Percentiles rank a stretch among this genome's conserved stretches.
Conservation (phyloP, 2,797 vertebrate species). For the Okamejei kenojei region DNA sequence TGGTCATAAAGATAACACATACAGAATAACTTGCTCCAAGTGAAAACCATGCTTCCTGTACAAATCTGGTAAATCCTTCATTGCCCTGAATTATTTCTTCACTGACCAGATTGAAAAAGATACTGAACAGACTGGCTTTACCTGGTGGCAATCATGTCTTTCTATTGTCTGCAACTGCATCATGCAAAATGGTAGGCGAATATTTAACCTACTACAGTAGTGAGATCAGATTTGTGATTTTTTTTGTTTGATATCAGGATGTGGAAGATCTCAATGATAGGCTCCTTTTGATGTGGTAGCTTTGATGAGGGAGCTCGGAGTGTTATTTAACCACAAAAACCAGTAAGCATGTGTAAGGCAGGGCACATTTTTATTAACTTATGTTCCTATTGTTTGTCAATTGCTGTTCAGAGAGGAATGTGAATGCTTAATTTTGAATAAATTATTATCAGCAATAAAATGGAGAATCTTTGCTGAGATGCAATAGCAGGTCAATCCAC, state of each 20-base stretch:
- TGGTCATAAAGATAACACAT: background rate
- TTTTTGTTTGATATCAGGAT: background rate
- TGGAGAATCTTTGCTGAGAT: background rate
- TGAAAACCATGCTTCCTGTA: background rate
- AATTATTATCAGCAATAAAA: background rate
- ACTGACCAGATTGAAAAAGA: background rate
- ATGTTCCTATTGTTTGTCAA: background rate
- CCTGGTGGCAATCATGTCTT: background rate
- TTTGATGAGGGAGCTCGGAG: background rate
- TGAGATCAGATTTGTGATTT: background rate
- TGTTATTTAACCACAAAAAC: background rate
- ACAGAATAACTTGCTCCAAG: background rate
- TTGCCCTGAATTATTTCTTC: background rate
- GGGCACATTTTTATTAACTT: conserved; percentile 25
- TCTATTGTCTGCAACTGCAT: background rate
- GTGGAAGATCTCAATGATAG: background rate
- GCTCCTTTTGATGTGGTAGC: background rate
- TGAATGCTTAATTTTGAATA: background rate
- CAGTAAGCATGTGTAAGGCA: background rate
- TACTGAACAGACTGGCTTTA: background rate
- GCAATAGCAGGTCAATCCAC: background rate
- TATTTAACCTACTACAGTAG: no score
- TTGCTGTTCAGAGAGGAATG: background rate
- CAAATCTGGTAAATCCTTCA: background rate
- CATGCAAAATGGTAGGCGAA: background rate